Base-by-base conservation (phyloP, 1,140 invertebrate genomes). In the Nylanderia fulva region DNA sequence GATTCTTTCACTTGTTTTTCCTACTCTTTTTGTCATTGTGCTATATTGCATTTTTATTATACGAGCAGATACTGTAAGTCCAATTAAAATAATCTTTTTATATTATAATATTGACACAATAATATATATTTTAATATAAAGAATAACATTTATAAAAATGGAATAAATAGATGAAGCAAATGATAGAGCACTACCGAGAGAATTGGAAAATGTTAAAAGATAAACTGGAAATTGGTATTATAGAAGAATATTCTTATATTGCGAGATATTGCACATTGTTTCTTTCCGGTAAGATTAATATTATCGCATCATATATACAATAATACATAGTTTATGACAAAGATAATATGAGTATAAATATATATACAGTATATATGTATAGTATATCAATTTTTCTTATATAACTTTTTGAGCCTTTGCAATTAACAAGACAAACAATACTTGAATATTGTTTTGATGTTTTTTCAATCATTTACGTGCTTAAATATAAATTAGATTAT, bases 141-240 rank as follows among this genome's bases (percentile, higher is more conserved):
- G 45, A 48, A 48, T 18, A 4, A 2, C n/a, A n/a, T n/a, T n/a
- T 48, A 48, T 18, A 24, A 83, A 33, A 27, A 36, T 48, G 24
- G 5, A 48, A 48, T 29, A 33, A 33, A 54, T 29, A 86, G 80
- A 7, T 52, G 13, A 86, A 48, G 39, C 24, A 33, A 29, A 18
- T 84, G 5, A 3, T 86, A 7, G 39, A 86, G 2, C 39, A 21
- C 18, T 76, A 85, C 0, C n/a, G 29, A 33, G 11, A 60, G 7
- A 63, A 86, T 8, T 86, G 85, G 85, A 68, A n/a, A 11, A 48
- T 64, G 6, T 42, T 86, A 0, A 69, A n/a, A 2, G 64, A 75
- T 39, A 45, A 85, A 56, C n/a, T 52, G 8, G 85, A 86, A 56
- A 76, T 84, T 77, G 18, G 1, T 1, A 86, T 86, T 15, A 58